A percentile compares a stretch with the other conserved stretches of the same genome.
These are phyloP conservation scores for Naja naja DNA, from an alignment of 2,113 vertebrate species.

Conservation along the genomic window DNA sequence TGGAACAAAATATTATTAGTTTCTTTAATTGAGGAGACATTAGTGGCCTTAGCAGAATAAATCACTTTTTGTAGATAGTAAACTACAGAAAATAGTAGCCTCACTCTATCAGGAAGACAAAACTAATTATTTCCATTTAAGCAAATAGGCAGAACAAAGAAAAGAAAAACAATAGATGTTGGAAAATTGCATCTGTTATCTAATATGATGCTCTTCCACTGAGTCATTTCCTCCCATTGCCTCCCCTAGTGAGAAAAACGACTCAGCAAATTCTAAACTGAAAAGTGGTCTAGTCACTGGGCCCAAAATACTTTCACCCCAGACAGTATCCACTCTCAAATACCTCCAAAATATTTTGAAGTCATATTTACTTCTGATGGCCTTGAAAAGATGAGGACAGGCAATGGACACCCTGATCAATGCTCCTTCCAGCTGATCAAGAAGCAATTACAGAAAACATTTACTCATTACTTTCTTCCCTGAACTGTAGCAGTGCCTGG, in stretches of 20 bases:
- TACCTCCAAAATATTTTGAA: not conserved
- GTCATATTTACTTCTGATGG: not conserved
- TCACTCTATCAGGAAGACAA: not conserved
- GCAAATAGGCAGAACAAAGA: not conserved
- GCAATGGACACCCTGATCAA: not conserved
- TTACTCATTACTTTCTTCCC: not conserved
- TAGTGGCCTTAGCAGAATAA: not conserved
- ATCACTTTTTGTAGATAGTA: conserved; percentile 1
- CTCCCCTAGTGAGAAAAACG: not conserved
- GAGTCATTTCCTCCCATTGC: not conserved
- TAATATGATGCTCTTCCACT: not conserved
- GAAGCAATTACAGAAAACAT: not conserved
- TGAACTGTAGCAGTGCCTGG: not conserved
- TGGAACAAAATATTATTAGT: conserved; percentile 3
- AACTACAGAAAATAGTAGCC: conserved; percentile 12
- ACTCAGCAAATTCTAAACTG: not conserved
- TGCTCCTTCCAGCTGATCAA: not conserved
- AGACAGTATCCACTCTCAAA: not conserved
- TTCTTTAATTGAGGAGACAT: conserved; percentile 1
- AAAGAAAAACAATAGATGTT: not conserved
- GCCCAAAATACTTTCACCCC: too few relatives aligned
- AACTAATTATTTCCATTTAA: conserved; percentile 26
- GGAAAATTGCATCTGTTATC: not conserved
- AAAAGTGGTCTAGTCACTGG: not conserved
- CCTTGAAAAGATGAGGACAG: not conserved